Conservation (phyloP, 1,140 invertebrate species). For the Bicyclus anynana region DNA sequence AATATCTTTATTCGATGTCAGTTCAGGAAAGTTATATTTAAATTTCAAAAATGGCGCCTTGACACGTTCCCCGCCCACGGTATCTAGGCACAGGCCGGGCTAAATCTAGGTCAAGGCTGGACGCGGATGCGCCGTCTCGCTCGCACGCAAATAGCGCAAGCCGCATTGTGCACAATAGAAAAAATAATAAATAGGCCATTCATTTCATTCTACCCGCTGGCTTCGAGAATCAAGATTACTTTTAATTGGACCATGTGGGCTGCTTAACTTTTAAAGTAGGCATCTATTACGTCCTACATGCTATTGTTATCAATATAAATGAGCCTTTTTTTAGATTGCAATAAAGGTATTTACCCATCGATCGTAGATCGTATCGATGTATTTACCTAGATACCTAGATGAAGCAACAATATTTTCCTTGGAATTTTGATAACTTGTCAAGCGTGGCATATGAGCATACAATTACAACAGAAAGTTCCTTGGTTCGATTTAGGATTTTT, state of each 20-base stretch:
- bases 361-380: too few relatives aligned
- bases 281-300: background rate
- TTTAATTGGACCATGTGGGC: conserved; percentile 16
- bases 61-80: conserved; percentile 13
- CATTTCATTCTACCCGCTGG: conserved; percentile 3
- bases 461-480: too few relatives aligned
- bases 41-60: conserved; percentile 15
- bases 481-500: too few relatives aligned
- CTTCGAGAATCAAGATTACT: conserved; percentile 12
- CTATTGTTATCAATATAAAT: background rate
- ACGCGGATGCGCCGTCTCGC: conserved; percentile 16
- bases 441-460: too few relatives aligned
- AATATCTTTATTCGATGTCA: too few relatives aligned
- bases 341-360: too few relatives aligned
- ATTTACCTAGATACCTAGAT: too few relatives aligned
- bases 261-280: conserved; percentile 3
- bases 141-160: conserved; percentile 29
- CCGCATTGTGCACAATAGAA: conserved; percentile 24
- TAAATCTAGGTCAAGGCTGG: conserved; percentile 32
- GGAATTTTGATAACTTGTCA: too few relatives aligned
- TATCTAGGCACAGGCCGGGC: conserved; percentile 10
- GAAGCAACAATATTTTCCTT: too few relatives aligned
- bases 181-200: conserved; percentile 20
- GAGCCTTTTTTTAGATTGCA: too few relatives aligned
- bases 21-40: too few relatives aligned